Conservation (phyloP, 2,797 vertebrate species). For the Triplophysa bombifrons region DNA sequence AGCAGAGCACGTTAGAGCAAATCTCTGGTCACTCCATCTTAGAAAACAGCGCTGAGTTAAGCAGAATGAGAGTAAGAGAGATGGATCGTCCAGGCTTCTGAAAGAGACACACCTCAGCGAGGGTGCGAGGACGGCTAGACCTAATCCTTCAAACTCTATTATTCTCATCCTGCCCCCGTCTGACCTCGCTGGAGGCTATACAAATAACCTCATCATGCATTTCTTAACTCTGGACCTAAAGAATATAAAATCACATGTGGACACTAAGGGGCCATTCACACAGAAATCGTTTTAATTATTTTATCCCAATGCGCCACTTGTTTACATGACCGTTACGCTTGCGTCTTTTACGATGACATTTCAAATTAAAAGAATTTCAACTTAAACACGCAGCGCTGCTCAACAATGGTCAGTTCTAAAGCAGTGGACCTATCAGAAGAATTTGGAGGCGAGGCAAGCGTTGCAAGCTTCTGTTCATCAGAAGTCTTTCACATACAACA, state of each 20-base stretch:
- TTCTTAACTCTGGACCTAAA: neutral
- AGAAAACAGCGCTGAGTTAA: slow-evolving; percentile 13
- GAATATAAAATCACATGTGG: neutral
- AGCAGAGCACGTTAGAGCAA: slow-evolving; percentile 16
- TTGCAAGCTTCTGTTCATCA: no score
- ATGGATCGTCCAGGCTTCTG: slow-evolving; percentile 19
- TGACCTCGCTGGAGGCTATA: slow-evolving; percentile 7
- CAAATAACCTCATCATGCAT: neutral
- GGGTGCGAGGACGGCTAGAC: slow-evolving; percentile 3
- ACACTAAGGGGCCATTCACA: neutral
- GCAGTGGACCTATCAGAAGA: no score
- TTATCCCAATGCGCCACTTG: no score
- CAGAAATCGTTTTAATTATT: no score
- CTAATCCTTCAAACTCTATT: slow-evolving; percentile 22
- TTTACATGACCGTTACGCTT: no score
- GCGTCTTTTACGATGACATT: no score
- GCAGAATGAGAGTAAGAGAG: slow-evolving; percentile 20
- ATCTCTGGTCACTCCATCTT: slow-evolving; percentile 8
- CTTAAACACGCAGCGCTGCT: no score
- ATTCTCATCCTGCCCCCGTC: slow-evolving; percentile 9
- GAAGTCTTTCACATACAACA: neutral
- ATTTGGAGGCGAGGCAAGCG: no score
- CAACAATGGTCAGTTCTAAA: no score
- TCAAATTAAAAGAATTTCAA: no score
- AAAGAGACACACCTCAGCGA: slow-evolving; percentile 33